Conservation (phyloP, 2,888 invertebrate genomes). For the Drosophila demipolita region DNA sequence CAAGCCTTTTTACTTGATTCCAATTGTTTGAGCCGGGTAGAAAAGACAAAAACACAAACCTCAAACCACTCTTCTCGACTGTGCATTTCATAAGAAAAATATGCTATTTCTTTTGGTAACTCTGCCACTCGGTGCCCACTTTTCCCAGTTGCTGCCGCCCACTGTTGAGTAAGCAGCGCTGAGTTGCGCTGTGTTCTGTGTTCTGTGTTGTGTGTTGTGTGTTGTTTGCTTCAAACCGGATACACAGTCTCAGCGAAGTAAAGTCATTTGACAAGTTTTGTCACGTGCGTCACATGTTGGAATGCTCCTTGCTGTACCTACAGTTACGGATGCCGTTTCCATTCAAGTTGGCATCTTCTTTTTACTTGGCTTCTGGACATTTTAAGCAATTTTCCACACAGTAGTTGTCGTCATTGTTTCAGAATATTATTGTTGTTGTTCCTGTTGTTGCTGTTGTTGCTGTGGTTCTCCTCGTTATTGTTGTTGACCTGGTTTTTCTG, state of each 20-base stretch:
- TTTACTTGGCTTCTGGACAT: constrained; percentile 56
- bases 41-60: constrained; percentile 24
- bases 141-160: constrained; percentile 11
- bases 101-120: constrained; percentile 35
- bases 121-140: not conserved
- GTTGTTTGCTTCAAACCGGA: constrained; percentile 62
- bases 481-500: constrained; percentile 65
- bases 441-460: constrained; percentile 15
- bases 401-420: constrained; percentile 70
- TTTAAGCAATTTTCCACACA: constrained; percentile 71
- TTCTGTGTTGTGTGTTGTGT: constrained; percentile 13
- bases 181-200: constrained; percentile 11
- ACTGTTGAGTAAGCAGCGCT: not conserved
- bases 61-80: constrained; percentile 50
- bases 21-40: constrained; percentile 48
- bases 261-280: constrained; percentile 80
- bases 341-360: constrained; percentile 10
- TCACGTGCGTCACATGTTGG: constrained; percentile 80
- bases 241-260: constrained; percentile 67
- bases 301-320: constrained; percentile 38
- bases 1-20: constrained; percentile 9
- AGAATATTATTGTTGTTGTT: constrained; percentile 50
- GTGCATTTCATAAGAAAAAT: constrained; percentile 60
- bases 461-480: constrained; percentile 30
- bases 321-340: constrained; percentile 4